Evolutionary conservation across 1,140 invertebrate species (phyloP).

Genomic region (Ips typographus): DNA sequence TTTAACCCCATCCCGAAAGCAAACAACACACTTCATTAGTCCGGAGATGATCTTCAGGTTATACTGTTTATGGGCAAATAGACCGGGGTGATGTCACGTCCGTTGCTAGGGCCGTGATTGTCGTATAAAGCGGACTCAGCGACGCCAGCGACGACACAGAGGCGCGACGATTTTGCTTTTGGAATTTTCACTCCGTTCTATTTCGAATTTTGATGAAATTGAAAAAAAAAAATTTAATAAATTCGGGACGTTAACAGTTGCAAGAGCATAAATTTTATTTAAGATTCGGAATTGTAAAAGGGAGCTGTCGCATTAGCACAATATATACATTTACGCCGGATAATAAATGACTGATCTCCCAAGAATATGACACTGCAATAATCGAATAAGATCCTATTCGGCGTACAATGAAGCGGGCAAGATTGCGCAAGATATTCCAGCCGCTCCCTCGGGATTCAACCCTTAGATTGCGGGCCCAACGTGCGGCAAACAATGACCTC

Average conservation of each 20-base stretch:
- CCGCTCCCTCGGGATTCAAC: slow-evolving; percentile 24
- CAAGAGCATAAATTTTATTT: not conserved
- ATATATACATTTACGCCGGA: slow-evolving; percentile 15
- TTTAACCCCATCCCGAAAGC: slow-evolving; percentile 41
- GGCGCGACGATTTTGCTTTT: slow-evolving; percentile 11
- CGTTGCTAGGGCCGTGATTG: slow-evolving; percentile 42
- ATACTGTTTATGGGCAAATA: slow-evolving; percentile 50
- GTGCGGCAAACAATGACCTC: slow-evolving; percentile 36
- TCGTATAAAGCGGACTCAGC: slow-evolving; percentile 13
- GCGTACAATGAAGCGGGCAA: slow-evolving; percentile 29
- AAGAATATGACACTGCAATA: slow-evolving; percentile 35
- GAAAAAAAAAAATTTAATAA: too few species aligned
- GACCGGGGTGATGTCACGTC: slow-evolving; percentile 41
- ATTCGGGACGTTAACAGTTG: too few species aligned
- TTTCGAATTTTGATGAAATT: too few species aligned
- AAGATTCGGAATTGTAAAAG: slow-evolving; percentile 7
- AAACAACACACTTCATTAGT: slow-evolving; percentile 49
- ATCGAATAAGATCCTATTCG: slow-evolving; percentile 29
- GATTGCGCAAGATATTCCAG: slow-evolving; percentile 29
- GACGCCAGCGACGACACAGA: slow-evolving; percentile 25
- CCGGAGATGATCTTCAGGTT: slow-evolving; percentile 46
- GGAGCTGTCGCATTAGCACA: slow-evolving; percentile 26
- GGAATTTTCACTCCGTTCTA: not conserved
- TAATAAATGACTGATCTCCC: slow-evolving; percentile 27
- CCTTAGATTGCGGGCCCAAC: slow-evolving; percentile 27